Base-by-base conservation (phyloP, 1,140 invertebrate genomes). In the Callitettix versicolor region DNA sequence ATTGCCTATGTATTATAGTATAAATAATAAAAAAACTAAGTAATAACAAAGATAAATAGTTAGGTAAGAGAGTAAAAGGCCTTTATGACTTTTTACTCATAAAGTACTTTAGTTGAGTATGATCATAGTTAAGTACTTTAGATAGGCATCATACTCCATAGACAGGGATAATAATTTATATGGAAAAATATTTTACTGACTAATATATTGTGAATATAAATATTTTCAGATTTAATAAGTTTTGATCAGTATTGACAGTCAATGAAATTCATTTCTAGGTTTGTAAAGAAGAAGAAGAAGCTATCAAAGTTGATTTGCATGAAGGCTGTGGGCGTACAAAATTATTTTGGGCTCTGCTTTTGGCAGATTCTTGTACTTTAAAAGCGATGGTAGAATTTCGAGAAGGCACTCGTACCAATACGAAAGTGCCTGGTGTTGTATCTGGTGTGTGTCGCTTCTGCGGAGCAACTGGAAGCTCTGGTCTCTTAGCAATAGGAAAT, bases 271-370 rank as follows among this genome's bases (percentile, higher is more conserved):
- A n/a, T n/a, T n/a, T n/a, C n/a, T 59, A 78, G 71, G 82, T 93
- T 1, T 96, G 94, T 68, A 95, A 95, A 71, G 91, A 96, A 65
- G 92, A 96, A 66, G 91, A 95, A 67, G 91, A 94, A 67, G 89
- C 91, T 0, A 89, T 92, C 42, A 79, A 92, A 48, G 91, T 97
- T 1, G 93, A 97, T 69, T 76, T 96, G 11, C 94, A 98, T 67
- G 94, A 98, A 71, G 92, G 93, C 0, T 97, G 94, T 68, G 93
- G 93, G 0, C 76, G 94, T 47, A 94, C 88, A 0, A 98, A 98
- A 67, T 72, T 98, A 1, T 96, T 95, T 68, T 97, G 93, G 93
- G 75, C 97, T 0, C 74, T 97, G 62, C 84, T 92, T 2, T 69
- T 98, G 4, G 91, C 94, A 1, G 94, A 98, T 65, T 88, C 90